These are phyloP conservation scores for Oreocharis arfaki DNA, from an alignment of 2,113 vertebrate genomes.

Conservation along the genomic window DNA sequence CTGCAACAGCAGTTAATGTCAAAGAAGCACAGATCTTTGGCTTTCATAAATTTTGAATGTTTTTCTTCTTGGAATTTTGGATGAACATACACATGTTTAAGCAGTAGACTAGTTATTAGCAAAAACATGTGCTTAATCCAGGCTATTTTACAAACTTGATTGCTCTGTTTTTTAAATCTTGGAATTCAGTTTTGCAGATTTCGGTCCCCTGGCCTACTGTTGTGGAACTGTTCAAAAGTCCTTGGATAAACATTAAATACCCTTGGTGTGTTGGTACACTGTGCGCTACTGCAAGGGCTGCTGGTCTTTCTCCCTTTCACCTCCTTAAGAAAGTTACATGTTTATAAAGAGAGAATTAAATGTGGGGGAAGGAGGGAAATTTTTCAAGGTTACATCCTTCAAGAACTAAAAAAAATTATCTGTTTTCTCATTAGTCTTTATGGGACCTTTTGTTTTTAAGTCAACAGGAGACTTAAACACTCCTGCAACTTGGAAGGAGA, in stretches of 20 bases:
- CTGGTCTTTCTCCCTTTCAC: background rate
- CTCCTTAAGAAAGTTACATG: background rate
- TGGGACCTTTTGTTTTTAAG: background rate
- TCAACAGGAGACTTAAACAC: background rate
- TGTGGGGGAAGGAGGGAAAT: background rate
- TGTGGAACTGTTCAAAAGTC: background rate
- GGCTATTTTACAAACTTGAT: background rate
- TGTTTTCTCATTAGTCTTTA: background rate
- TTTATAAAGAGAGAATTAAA: background rate
- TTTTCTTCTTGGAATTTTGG: background rate
- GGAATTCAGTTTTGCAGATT: background rate
- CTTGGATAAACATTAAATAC: conserved; percentile 48
- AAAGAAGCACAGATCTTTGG: background rate
- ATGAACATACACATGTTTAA: background rate
- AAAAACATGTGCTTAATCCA: background rate
- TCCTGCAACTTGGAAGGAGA: background rate
- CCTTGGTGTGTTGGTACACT: background rate
- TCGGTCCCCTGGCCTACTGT: background rate
- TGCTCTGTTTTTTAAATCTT: background rate
- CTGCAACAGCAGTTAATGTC: background rate
- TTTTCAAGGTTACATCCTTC: background rate
- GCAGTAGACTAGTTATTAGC: background rate
- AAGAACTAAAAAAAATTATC: background rate
- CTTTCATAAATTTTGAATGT: background rate
- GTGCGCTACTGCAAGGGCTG: background rate